Conservation (phyloP, 1,140 invertebrate species). For the Drosophila kikkawai region DNA sequence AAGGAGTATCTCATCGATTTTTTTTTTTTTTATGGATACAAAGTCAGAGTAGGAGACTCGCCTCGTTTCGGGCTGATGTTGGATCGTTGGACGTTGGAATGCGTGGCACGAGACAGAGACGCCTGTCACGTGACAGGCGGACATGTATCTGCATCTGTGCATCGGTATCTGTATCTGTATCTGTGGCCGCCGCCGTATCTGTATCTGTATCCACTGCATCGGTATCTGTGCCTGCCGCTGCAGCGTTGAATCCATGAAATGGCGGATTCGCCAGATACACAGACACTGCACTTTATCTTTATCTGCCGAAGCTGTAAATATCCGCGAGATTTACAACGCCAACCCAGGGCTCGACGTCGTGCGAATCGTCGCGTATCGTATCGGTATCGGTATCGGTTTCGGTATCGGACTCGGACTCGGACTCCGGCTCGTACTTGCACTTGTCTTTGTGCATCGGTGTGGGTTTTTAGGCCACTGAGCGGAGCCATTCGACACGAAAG, state of each 20-base stretch:
- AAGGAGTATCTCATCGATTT: conserved; percentile 55
- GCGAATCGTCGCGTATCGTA: conserved; percentile 39
- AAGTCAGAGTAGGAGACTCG: neutral
- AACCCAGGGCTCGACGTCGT: conserved; percentile 18
- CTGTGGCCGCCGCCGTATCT: conserved; percentile 20
- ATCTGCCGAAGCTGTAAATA: conserved; percentile 81
- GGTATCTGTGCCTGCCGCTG: conserved; percentile 14
- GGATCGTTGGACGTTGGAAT: conserved; percentile 27
- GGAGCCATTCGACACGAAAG: conserved; percentile 54
- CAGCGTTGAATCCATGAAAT: conserved; percentile 32
- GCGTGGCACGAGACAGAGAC: conserved; percentile 69
- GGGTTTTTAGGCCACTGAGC: conserved; percentile 4
- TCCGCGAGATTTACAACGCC: conserved; percentile 81
- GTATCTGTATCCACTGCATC: neutral
- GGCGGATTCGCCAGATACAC: conserved; percentile 45
- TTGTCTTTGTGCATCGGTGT: neutral
- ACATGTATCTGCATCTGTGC: conserved; percentile 33
- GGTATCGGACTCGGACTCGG: conserved; percentile 14
- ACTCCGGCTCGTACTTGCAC: neutral
- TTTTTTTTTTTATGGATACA: neutral
- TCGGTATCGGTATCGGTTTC: conserved; percentile 36
- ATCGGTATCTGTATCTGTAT: conserved; percentile 5
- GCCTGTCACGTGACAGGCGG: conserved; percentile 46
- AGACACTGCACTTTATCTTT: conserved; percentile 58
- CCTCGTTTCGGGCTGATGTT: neutral